Evolutionary conservation across 2,888 invertebrate genomes (phyloP), one percentile per base, ranked within the genome.

Genomic region (Escarpia spicata): DNA sequence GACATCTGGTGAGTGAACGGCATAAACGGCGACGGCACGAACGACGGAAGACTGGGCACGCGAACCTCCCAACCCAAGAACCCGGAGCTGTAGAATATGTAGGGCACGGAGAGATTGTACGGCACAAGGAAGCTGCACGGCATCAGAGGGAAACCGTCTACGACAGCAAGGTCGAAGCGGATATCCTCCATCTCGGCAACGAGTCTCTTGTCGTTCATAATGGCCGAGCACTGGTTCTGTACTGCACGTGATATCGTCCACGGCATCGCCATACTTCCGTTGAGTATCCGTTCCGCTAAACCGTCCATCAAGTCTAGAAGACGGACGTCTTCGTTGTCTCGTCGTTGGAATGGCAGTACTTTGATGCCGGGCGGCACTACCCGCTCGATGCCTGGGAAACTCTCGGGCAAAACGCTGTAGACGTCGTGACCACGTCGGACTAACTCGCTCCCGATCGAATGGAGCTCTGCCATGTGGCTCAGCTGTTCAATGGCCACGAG

Each of bases 21-120:
- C 26, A 26, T 75, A 6, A 75, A 75, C 75, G 75, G 75, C 75
- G 75, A 75, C 75, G 92, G 92, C 10, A 90, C 44, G 91, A 91
- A 91, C 43, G 92, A 92, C 45, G 75, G 91, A 9, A 91, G n/a
- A 43, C 43, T 60, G 3, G 91, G 92, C 31, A 92, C 45, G 43
- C 92, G 91, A 37, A 26, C 37, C n/a, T 43, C 9, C 89, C 43
- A 90, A 31, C 43, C 43, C 19, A 45, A 90, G 6, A 37, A 92
- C 0, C 92, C 58, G 12, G 92, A 43, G 58, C 90, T 58, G 26
- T 92, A 58, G 52, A 92, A 92, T 2, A 93, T 92, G 52, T 92
- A 94, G 1, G 94, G 93, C 37, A 94, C 92, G 43, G 92, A 91
- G 12, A 93, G 91, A 75, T 91, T 92, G 89, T 93, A 92, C 9